Evolutionary conservation across 2,797 vertebrate genomes (phyloP).

Genomic region (Hypotaenidia okinawae): DNA sequence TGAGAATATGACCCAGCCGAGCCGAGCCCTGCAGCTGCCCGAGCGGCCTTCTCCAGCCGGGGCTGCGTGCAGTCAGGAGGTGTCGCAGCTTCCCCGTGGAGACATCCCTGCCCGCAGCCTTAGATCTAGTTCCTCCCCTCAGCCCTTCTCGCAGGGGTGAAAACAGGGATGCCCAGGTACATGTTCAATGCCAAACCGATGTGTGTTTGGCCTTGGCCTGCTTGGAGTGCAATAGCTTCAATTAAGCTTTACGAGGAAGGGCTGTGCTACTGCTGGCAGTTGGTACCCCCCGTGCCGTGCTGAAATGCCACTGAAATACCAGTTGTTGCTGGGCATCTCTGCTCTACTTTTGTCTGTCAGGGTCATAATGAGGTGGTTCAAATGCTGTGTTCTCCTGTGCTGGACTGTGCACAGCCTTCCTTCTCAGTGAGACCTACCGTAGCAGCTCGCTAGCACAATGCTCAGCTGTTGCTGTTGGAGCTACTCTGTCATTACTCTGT

Average conservation of each 20-base stretch:
- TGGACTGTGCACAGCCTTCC: background rate
- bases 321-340: background rate
- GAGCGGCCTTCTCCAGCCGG: no score
- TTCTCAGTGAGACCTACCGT: background rate
- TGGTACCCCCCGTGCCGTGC: background rate
- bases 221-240: background rate
- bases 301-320: constrained; percentile 23
- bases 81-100: background rate
- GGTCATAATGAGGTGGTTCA: background rate
- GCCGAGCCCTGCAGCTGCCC: background rate
- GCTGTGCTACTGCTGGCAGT: background rate
- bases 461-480: background rate
- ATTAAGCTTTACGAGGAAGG: background rate
- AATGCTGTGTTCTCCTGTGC: background rate
- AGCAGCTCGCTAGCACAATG: background rate
- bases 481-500: background rate
- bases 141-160: background rate
- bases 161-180: background rate
- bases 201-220: background rate
- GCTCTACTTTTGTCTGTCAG: background rate
- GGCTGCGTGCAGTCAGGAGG: background rate
- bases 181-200: rapidly evolving
- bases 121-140: no score
- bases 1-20: rapidly evolving
- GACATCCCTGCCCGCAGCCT: no score